phyloP scores from a whole-genome alignment of 2,888 invertebrate genomes.

The Micoletzkya japonica region DNA sequence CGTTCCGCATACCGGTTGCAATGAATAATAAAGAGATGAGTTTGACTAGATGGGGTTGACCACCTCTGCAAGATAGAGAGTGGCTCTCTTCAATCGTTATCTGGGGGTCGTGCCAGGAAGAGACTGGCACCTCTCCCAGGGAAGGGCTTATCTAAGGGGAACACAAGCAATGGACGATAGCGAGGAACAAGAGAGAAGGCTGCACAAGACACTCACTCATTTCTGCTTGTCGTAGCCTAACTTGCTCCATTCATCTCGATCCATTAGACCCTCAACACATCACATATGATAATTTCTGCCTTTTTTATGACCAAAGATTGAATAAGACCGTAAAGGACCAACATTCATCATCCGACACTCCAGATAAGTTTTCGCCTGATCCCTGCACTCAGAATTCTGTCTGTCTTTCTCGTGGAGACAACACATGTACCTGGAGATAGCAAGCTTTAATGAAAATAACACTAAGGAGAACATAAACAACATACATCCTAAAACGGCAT shows the following conservation, averaged over 20 bases:
- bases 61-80: too few species aligned
- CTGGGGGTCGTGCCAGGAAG: too few species aligned
- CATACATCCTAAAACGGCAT: too few species aligned
- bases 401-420: conserved; percentile 78
- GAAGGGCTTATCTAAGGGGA: too few species aligned
- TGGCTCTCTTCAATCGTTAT: too few species aligned
- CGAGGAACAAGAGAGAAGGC: neutral
- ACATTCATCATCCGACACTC: conserved; percentile 91
- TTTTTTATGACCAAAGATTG: neutral
- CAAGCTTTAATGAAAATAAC: too few species aligned
- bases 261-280: conserved; percentile 35
- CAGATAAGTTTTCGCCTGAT: conserved; percentile 82
- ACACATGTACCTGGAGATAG: conserved; percentile 76
- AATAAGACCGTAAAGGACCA: too few species aligned
- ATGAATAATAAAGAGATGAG: too few species aligned
- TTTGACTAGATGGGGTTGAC: too few species aligned
- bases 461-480: too few species aligned
- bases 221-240: conserved; percentile 46
- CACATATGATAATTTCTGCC: neutral
- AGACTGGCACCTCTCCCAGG: too few species aligned
- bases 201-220: neutral
- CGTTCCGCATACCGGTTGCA: too few species aligned
- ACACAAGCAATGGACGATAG: neutral
- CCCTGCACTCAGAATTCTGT: conserved; percentile 79
- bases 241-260: conserved; percentile 53